Evolutionary conservation across 2,888 invertebrate species (phyloP), one percentile per base, ranked within the genome.

Genomic region (Protodeltote pygarga): DNA sequence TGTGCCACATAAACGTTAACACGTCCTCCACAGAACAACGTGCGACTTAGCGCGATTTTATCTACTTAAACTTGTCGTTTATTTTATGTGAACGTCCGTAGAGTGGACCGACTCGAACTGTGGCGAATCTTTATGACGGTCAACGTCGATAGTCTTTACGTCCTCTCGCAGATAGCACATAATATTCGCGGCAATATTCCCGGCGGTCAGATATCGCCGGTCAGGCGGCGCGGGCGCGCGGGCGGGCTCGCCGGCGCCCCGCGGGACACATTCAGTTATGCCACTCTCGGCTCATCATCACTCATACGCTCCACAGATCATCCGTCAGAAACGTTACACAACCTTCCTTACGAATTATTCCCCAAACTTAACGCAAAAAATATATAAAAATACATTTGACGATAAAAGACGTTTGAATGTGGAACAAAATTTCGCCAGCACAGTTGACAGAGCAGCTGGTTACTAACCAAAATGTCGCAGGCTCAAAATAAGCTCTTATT

Each of bases 61-160:
- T 78, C 72, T 66, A 69, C 65, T 70, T 52, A 65, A 57, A 71
- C 63, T 66, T 60, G 71, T 64, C 73, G 65, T 76, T 76, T 68
- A 71, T 69, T 79, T 77, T 71, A 74, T 74, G 72, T 65, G 65
- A 60, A 44, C 44, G 47, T 39, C 45, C 27, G 47, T 29, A 46
- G 42, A 37, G 47, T 39, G 45, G 15, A n/a, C n/a, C n/a, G 39
- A 32, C 40, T 31, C 25, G 44, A 40, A 55, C 63, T 68, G 57
- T 61, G 66, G 45, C 59, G 65, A 73, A 76, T 81, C 81, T 78
- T 78, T 81, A 83, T 65, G 57, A 65, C 66, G 65, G 70, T 63
- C 63, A 65, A 49, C 65, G 55, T 46, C 74, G 65, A 72, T 71
- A 73, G 31, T 42, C 44, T 49, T 77, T 71, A 75, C 62, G 71